Percentiles rank a stretch among this genome's conserved stretches.
Evolutionary conservation across 2,888 invertebrate genomes (phyloP).

Genomic region (Sesamia inferens): DNA sequence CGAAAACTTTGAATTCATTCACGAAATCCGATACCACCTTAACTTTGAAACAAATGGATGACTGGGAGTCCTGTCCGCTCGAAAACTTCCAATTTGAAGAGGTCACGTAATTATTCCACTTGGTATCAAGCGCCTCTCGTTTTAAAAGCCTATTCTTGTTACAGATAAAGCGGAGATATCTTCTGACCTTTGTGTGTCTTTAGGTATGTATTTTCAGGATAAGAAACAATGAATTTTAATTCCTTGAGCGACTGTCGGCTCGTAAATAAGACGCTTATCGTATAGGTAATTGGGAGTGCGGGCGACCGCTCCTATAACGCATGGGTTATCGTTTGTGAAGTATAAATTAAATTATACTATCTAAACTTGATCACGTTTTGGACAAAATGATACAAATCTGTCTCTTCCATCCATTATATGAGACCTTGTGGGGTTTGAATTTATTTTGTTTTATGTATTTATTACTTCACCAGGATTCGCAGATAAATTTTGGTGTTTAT

Average conservation of each 20-base stretch:
- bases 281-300: conserved; percentile 88
- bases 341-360: conserved; percentile 81
- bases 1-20: conserved; percentile 72
- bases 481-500: no score
- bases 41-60: conserved; percentile 74
- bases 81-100: conserved; percentile 77
- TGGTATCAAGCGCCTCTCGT: conserved; percentile 74
- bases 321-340: conserved; percentile 74
- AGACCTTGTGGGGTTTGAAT: conserved; percentile 8
- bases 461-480: not conserved
- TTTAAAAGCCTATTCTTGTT: conserved; percentile 89
- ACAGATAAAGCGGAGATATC: conserved; percentile 87
- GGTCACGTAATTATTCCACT: conserved; percentile 82
- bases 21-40: conserved; percentile 76
- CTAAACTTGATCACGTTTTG: conserved; percentile 71
- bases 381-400: conserved; percentile 75
- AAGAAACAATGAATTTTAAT: conserved; percentile 90
- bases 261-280: conserved; percentile 88
- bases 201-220: conserved; percentile 81
- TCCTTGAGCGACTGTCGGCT: conserved; percentile 76
- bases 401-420: conserved; percentile 32
- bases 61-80: conserved; percentile 65
- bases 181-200: conserved; percentile 84
- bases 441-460: not conserved
- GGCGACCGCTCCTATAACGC: conserved; percentile 81